Conservation (phyloP, 2,113 vertebrate genomes). For the Thomomys bottae region DNA sequence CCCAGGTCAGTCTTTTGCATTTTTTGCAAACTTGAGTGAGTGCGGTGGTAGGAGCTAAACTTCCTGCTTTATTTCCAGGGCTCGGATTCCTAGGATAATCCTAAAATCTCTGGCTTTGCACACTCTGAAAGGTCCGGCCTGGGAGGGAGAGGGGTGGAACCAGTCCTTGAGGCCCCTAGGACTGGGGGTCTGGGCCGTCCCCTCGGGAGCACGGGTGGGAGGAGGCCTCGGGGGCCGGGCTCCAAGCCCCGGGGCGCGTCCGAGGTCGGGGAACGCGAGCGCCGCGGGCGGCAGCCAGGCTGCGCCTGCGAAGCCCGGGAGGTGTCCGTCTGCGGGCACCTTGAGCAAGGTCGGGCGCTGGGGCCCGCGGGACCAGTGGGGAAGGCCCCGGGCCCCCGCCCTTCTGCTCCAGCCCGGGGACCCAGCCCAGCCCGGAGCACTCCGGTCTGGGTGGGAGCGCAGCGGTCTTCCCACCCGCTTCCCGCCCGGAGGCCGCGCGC, state of each 20-base stretch:
- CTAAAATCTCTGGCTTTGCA: too few species aligned
- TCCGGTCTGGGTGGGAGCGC: neutral
- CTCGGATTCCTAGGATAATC: neutral
- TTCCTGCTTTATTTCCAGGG: neutral
- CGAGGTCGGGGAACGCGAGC: constrained; percentile 59
- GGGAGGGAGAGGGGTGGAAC: too few species aligned
- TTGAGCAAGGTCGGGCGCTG: constrained; percentile 61
- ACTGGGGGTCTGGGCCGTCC: too few species aligned
- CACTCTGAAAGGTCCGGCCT: too few species aligned
- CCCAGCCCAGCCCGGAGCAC: too few species aligned
- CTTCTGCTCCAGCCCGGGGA: too few species aligned
- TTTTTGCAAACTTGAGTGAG: neutral
- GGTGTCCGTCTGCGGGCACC: constrained; percentile 68
- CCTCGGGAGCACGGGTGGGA: neutral
- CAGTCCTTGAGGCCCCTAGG: too few species aligned
- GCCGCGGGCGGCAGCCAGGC: constrained; percentile 22
- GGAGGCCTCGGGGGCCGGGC: neutral
- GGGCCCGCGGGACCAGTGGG: neutral
- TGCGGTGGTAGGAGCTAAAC: neutral
- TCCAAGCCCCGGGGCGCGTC: neutral
- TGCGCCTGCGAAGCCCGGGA: constrained; percentile 42
- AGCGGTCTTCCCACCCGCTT: constrained; percentile 32
- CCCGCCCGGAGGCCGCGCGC: neutral
- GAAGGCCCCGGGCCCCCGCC: too few species aligned
- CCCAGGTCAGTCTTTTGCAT: neutral